Base-by-base conservation (phyloP, 2,888 invertebrate species). In the Alviniconcha strummeri region DNA sequence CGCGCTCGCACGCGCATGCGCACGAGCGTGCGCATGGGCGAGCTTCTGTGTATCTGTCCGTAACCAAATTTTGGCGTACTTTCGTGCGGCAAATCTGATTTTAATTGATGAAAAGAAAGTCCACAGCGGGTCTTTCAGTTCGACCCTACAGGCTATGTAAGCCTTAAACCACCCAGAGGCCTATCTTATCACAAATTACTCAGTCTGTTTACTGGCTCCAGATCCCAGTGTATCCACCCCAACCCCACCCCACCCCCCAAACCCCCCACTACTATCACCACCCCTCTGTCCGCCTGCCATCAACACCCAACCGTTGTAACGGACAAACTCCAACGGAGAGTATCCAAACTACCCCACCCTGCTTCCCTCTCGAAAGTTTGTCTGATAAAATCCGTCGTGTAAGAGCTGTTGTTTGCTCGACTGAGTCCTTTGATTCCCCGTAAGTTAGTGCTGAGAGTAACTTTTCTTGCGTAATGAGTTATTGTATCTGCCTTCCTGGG, bases 381-480 rank as follows among this genome's bases (percentile, higher is more conserved):
- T 56, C n/a, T 6, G 56, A 17, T 56, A 57, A 77, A 77, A 77
- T 77, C 77, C 57, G 77, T 19, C 17, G 56, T 6, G 57, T 77
- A 77, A 77, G 56, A 36, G 60, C 60, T 17, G n/a, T 5, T 57
- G 57, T 77, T 77, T 77, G 55, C n/a, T 55, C 13, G 54, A 19
- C 19, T 56, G 5, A 77, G n/a, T 77, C 77, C 77, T 77, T 54
- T 77, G 56, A 56, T 7, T 77, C 77, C 19, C 56, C 19, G 77
- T 56, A 77, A n/a, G 56, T 60, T 60, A 60, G 60, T 60, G 9
- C 60, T 60, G 60, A 60, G 60, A 60, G 60, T 60, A 11, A 60
- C 60, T 60, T 60, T 13, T 13, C 60, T 60, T 60, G 60, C 60
- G 60, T 60, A 60, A 60, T 60, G 9, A 8, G 60, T 60, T 60